These are phyloP conservation scores for Mongoloraphidia duomilia DNA, from an alignment of 2,888 invertebrate genomes.

Conservation along the genomic window DNA sequence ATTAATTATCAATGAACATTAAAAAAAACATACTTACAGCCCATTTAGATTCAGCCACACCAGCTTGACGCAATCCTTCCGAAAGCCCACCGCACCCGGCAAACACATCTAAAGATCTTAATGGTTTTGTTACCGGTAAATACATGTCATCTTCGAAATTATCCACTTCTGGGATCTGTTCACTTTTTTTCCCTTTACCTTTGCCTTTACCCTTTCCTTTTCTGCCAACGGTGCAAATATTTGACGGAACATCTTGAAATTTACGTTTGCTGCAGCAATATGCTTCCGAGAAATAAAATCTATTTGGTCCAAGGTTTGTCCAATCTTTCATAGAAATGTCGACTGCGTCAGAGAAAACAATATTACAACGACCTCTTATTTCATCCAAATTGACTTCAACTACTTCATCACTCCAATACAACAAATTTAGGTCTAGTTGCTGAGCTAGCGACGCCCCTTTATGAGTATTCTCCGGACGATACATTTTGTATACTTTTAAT, in stretches of 20 bases:
- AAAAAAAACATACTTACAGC: constrained; percentile 32
- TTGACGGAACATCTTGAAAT: constrained; percentile 45
- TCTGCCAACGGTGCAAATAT: constrained; percentile 42
- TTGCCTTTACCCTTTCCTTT: constrained; percentile 48
- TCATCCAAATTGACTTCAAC: constrained; percentile 39
- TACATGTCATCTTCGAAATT: constrained; percentile 17
- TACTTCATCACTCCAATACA: constrained; percentile 66
- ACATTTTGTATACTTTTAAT: constrained; percentile 52
- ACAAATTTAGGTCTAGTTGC: constrained; percentile 52
- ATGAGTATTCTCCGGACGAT: constrained; percentile 61
- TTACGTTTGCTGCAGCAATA: constrained; percentile 41
- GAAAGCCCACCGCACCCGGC: constrained; percentile 78
- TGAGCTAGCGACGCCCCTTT: constrained; percentile 38
- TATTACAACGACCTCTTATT: constrained; percentile 54
- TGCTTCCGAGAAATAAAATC: constrained; percentile 60
- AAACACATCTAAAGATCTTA: constrained; percentile 65
- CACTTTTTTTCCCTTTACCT: constrained; percentile 48
- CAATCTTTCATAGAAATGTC: constrained; percentile 39
- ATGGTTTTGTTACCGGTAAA: constrained; percentile 28
- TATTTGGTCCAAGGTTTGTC: constrained; percentile 45
- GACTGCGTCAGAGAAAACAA: constrained; percentile 46
- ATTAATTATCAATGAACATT: no score
- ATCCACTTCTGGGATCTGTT: constrained; percentile 19
- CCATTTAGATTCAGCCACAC: constrained; percentile 57
- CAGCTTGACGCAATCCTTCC: constrained; percentile 55